These are phyloP conservation scores for Drosophila miranda DNA, from an alignment of 1,140 invertebrate genomes.

Conservation along the genomic window DNA sequence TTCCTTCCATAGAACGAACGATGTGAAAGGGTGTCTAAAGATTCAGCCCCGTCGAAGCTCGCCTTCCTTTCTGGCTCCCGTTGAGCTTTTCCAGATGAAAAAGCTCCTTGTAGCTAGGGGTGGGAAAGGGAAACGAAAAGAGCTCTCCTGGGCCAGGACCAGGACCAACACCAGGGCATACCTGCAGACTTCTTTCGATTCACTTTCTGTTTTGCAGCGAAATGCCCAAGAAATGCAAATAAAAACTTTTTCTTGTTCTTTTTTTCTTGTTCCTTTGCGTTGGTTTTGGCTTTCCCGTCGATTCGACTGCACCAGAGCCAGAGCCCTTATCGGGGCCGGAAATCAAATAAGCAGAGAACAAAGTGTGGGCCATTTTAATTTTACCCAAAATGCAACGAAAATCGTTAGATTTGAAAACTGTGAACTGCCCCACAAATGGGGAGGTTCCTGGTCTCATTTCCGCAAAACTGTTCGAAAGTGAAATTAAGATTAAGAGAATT, in stretches of 20 bases:
- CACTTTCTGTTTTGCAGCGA: slow-evolving; percentile 59
- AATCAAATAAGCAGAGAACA: slow-evolving; percentile 13
- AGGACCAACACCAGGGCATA: slow-evolving; percentile 48
- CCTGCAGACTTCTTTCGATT: slow-evolving; percentile 62
- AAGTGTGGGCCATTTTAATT: slow-evolving; percentile 54
- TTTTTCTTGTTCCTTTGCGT: slow-evolving; percentile 15
- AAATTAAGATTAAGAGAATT: neutral
- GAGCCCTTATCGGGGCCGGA: slow-evolving; percentile 23
- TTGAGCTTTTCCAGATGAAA: slow-evolving; percentile 59
- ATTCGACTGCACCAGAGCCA: slow-evolving; percentile 22
- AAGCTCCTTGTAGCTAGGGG: slow-evolving; percentile 34
- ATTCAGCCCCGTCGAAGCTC: too few relatives aligned
- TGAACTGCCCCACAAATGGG: too few relatives aligned
- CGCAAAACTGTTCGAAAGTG: slow-evolving; percentile 22
- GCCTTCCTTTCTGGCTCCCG: slow-evolving; percentile 9
- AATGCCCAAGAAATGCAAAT: slow-evolving; percentile 76
- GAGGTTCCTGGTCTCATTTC: too few relatives aligned
- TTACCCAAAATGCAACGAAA: slow-evolving; percentile 45
- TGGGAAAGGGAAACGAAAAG: neutral
- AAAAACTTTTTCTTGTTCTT: slow-evolving; percentile 61
- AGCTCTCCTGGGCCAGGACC: slow-evolving; percentile 14
- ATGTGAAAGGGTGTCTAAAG: too few relatives aligned
- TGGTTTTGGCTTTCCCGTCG: slow-evolving; percentile 19
- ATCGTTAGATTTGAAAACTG: slow-evolving; percentile 27
- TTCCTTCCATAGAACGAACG: too few relatives aligned